Evolutionary conservation across 1,140 invertebrate genomes (phyloP), one percentile per base, ranked within the genome.

Genomic region (Diachasma alloeum): DNA sequence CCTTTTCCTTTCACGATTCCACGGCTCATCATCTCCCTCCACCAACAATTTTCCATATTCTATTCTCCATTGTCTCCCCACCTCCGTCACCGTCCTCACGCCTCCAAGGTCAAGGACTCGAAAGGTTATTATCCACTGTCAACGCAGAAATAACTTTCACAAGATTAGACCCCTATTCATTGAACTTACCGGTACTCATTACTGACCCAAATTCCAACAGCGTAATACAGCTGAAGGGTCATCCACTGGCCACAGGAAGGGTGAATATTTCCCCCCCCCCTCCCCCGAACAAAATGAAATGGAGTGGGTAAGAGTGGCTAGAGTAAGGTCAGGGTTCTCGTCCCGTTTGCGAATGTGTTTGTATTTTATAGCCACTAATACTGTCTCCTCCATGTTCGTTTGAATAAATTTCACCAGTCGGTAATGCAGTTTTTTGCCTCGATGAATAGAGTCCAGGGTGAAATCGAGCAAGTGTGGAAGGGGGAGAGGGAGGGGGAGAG

Each of bases 291-390:
- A 2, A 31, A 31, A 31, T 6, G 2, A 31, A 44, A 17, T 37
- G 17, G 15, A 26, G 36, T 68, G 22, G 69, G 63, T 44, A 15
- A 59, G 46, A 72, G 15, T 48, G 44, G 63, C 67, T 53, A 6
- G 75, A 68, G 81, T 76, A 83, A 80, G 79, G 82, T 81, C 82
- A 79, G 80, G 76, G 72, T 78, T 63, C 26, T 24, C 44, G 44
- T 68, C 48, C 48, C 48, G 63, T 53, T 36, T 39, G 66, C 24
- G 17, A 22, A 37, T 67, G 39, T 75, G 48, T 66, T 31, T 53
- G 63, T 46, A 72, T 78, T 72, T 67, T 63, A 66, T 48, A 31
- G 68, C 53, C 75, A 56, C 63, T 74, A 44, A 72, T 44, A 59
- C 42, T 73, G 74, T 76, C 78, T 74, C 36, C 66, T 72, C 46